Evolutionary conservation across 2,113 vertebrate species (phyloP), one percentile per base, ranked within the genome.

Genomic region (Neotoma lepida): DNA sequence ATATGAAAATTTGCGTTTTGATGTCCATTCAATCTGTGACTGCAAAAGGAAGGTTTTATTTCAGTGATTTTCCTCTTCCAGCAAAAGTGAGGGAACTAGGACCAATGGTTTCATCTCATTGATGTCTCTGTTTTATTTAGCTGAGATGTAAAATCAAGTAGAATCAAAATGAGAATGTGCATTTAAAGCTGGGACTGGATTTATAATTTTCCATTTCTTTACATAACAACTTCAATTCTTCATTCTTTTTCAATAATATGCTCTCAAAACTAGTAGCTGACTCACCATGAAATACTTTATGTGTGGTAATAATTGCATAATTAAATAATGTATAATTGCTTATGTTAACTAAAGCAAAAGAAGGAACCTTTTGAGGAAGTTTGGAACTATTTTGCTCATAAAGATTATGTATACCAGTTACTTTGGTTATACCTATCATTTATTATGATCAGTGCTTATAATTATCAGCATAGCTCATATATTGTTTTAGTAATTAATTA

Each of bases 241-340:
- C 73, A 82, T 81, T 93, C 17, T 73, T n/a, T 93, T 91, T 93
- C 30, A 89, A 24, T 94, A 94, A 74, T 14, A 81, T 92, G 12
- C 35, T 93, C 74, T 88, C 22, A 49, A 61, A 64, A 78, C 30
- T 81, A 46, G 41, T 89, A 89, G 85, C 61, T 85, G n/a, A 90
- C 85, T 94, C 93, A 87, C 84, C 80, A 94, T 89, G 85, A 96
- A 91, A 91, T 91, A 94, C n/a, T 96, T 96, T 91, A 91, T 96
- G 77, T 86, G 20, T 82, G 41, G 26, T 41, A 87, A 91, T 96
- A 96, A 91, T 89, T 88, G 58, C 46, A 70, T 91, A 95, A 93
- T 96, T 96, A 92, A 93, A 87, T 90, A 92, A 91, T 71, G 28
- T 77, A 39, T 96, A 84, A 85, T 95, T 91, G 61, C n/a, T 94